A percentile compares a stretch with the other conserved stretches of the same genome.
These are phyloP conservation scores for pig (Sus scrofa) DNA, from an alignment of 2,113 vertebrate genomes.

Conservation along the genomic window T2T-Sscrofa CM000824.6:117193001-117193500, in stretches of 20 bases:
- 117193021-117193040: not conserved
- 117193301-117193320: not conserved
- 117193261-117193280: not conserved
- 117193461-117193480: not conserved
- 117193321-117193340: not conserved
- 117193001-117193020: not conserved
- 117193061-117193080: slow-evolving; percentile 20
- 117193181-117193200: not conserved
- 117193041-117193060: not conserved
- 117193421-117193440: not conserved
- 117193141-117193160: not conserved
- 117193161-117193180: not conserved
- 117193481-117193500: not conserved
- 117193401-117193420: not conserved
- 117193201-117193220: not conserved
- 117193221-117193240: not conserved
- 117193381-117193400: not conserved
- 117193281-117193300: not conserved
- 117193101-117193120: not conserved
- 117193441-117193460: not conserved
- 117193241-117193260: not conserved
- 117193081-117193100: not conserved
- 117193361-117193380: not conserved
- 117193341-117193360: not conserved
- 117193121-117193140: not conserved